Evolutionary conservation across 2,113 vertebrate genomes (phyloP).

Genomic region (Sminthopsis crassicaudata): DNA sequence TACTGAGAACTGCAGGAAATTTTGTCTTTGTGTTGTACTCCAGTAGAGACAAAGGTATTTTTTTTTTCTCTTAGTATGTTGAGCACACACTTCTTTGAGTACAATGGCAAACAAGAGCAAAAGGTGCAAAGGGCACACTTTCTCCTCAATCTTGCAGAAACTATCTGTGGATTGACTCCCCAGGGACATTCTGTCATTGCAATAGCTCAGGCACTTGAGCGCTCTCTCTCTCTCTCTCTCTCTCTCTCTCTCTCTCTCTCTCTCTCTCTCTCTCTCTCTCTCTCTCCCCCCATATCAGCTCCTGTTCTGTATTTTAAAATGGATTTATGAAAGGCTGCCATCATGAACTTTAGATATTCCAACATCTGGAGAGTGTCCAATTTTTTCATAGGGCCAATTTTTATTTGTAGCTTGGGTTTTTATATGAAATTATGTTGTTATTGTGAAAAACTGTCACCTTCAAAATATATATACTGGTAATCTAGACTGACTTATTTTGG

Average conservation of each 20-base stretch:
- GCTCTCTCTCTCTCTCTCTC: neutral
- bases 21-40: constrained; percentile 87
- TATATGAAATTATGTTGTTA: constrained; percentile 87
- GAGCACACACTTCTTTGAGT: constrained; percentile 77
- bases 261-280: too few relatives aligned
- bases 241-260: too few relatives aligned
- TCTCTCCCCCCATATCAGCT: constrained; percentile 85
- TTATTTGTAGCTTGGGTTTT: constrained; percentile 90
- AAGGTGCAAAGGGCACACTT: constrained; percentile 83
- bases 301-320: constrained; percentile 84
- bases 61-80: constrained; percentile 64
- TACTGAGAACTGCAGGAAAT: constrained; percentile 73
- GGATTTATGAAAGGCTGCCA: constrained; percentile 88
- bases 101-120: constrained; percentile 86
- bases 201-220: constrained; percentile 88
- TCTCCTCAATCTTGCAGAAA: constrained; percentile 80
- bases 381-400: constrained; percentile 96
- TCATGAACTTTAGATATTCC: constrained; percentile 88
- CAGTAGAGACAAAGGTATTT: constrained; percentile 60
- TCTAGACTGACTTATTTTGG: constrained; percentile 65
- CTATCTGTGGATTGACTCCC: constrained; percentile 78
- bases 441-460: constrained; percentile 81
- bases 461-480: constrained; percentile 79
- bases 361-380: constrained; percentile 90
- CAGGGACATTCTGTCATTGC: constrained; percentile 91